A percentile compares a stretch with the other conserved stretches of the same genome.
Evolutionary conservation across 2,113 vertebrate genomes (phyloP).

Genomic region (Pantherophis guttatus): DNA sequence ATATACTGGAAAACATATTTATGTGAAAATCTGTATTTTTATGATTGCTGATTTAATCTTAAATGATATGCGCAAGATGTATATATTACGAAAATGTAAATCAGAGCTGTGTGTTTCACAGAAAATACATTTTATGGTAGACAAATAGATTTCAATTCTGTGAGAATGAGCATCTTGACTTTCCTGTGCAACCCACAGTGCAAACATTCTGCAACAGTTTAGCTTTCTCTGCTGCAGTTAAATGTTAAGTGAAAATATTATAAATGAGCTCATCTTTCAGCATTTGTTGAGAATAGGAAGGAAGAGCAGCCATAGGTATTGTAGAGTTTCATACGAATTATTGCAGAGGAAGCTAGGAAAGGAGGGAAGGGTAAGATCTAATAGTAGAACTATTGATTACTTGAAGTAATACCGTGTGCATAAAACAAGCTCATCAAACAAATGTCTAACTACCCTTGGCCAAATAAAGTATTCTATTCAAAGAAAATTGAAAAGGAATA

Average conservation of each 20-base stretch:
- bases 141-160: neutral
- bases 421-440: neutral
- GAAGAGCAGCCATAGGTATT: neutral
- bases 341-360: neutral
- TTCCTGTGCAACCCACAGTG: neutral
- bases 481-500: neutral
- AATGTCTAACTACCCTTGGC: neutral
- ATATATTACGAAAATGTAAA: neutral
- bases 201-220: neutral
- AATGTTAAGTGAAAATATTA: neutral
- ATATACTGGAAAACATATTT: neutral
- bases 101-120: neutral
- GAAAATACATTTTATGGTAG: neutral
- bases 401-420: neutral
- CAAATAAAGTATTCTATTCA: neutral
- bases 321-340: neutral
- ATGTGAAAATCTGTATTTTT: neutral
- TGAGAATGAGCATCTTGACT: neutral
- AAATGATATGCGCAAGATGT: neutral
- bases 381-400: neutral
- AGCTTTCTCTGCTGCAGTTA: neutral
- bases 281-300: neutral
- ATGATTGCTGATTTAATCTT: neutral
- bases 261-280: neutral
- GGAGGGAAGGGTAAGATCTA: neutral